These are phyloP conservation scores for Monochamus alternatus DNA, from an alignment of 2,888 invertebrate genomes.

Conservation along the genomic window DNA sequence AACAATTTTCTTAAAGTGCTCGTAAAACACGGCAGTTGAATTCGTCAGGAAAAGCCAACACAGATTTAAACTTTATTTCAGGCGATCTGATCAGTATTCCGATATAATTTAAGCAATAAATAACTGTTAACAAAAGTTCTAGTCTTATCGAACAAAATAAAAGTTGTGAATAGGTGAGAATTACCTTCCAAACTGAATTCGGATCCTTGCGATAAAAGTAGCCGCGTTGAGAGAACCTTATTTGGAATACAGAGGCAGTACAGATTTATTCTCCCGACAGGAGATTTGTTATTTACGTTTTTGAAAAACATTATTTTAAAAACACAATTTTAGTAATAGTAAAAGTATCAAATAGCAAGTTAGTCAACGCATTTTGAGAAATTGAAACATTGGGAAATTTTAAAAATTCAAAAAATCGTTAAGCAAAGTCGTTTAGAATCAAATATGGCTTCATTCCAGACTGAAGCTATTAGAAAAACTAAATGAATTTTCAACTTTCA, in stretches of 20 bases:
- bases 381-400: too few species aligned
- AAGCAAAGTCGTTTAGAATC: too few species aligned
- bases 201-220: slow-evolving; percentile 39
- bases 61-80: slow-evolving; percentile 17
- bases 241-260: slow-evolving; percentile 28
- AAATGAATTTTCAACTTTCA: too few species aligned
- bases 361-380: too few species aligned
- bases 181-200: slow-evolving; percentile 42
- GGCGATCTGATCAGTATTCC: slow-evolving; percentile 22
- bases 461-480: too few species aligned
- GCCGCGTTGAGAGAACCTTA: background rate
- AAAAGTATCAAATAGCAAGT: too few species aligned
- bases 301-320: too few species aligned
- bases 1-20: background rate
- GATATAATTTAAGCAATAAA: slow-evolving; percentile 36
- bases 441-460: too few species aligned
- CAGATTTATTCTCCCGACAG: background rate
- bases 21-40: background rate
- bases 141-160: slow-evolving; percentile 35
- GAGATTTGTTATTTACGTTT: background rate
- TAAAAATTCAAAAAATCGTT: too few species aligned
- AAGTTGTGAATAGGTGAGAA: slow-evolving; percentile 43
- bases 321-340: too few species aligned
- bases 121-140: slow-evolving; percentile 37
- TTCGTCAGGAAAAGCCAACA: background rate